Conservation (phyloP, 2,888 invertebrate genomes). For the Sarcophaga caerulescens region DNA sequence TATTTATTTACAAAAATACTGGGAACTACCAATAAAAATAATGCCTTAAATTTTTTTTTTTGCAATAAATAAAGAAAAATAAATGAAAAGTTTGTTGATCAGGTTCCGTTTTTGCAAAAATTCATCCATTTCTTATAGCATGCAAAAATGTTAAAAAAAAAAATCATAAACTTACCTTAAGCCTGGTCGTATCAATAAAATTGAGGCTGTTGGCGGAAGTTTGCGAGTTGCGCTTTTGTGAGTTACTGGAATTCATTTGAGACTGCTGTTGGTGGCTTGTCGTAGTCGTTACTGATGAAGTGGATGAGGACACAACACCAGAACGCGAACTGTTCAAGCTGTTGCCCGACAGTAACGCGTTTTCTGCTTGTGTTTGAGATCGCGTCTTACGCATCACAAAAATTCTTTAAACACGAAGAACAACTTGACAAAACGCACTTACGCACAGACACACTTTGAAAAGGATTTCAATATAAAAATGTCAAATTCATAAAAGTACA, state of each 20-base stretch:
- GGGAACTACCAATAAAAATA: constrained; percentile 40
- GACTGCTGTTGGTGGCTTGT: constrained; percentile 47
- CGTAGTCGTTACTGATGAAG: constrained; percentile 14
- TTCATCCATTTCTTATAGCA: neutral
- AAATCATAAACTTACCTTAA: constrained; percentile 66
- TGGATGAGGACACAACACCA: constrained; percentile 53
- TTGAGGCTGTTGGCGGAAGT: constrained; percentile 34
- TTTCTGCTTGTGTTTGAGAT: constrained; percentile 80
- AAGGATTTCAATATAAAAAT: constrained; percentile 27
- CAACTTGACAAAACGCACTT: constrained; percentile 36
- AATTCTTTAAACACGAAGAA: constrained; percentile 6
- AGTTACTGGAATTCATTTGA: constrained; percentile 51
- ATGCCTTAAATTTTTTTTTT: constrained; percentile 3
- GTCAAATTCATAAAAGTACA: constrained; percentile 10
- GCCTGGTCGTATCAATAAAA: constrained; percentile 63
- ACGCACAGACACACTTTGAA: constrained; percentile 22
- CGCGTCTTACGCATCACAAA: constrained; percentile 80
- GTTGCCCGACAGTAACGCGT: constrained; percentile 72
- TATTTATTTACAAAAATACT: constrained; percentile 41
- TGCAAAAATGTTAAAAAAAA: neutral
- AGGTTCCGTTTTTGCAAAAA: neutral
- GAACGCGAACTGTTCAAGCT: constrained; percentile 59
- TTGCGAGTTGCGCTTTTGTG: constrained; percentile 62
- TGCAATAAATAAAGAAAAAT: no score
- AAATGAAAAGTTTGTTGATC: neutral